These are phyloP conservation scores for Drosophila seguyi DNA, from an alignment of 1,140 invertebrate genomes.

Conservation along the genomic window DNA sequence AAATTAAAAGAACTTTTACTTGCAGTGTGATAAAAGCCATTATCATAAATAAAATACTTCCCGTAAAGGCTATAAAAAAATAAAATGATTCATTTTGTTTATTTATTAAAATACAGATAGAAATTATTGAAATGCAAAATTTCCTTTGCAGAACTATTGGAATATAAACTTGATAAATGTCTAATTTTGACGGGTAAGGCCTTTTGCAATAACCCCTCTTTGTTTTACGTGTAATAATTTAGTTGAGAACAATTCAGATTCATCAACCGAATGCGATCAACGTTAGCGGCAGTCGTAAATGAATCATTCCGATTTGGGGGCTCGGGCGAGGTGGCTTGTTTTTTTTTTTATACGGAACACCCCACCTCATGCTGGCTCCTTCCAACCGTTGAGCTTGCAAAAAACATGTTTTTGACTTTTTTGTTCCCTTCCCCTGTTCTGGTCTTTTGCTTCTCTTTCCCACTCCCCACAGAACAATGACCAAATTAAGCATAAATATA, in stretches of 20 bases:
- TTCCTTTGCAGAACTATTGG: neutral
- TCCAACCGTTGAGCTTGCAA: conserved; percentile 13
- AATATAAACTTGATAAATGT: too few relatives aligned
- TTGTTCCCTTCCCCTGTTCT: neutral
- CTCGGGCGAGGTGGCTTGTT: neutral
- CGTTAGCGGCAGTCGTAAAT: conserved; percentile 26
- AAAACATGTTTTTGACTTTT: conserved; percentile 42
- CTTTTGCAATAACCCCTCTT: neutral
- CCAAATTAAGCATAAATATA: conserved; percentile 47
- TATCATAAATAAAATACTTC: neutral
- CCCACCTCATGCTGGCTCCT: conserved; percentile 13
- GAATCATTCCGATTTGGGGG: conserved; percentile 29
- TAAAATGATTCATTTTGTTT: neutral
- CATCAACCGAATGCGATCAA: conserved; percentile 40
- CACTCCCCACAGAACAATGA: conserved; percentile 26
- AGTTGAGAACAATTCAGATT: conserved; percentile 42
- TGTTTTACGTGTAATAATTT: conserved; percentile 22
- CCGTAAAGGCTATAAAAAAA: neutral
- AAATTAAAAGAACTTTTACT: neutral
- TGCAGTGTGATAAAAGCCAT: neutral
- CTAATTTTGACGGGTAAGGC: neutral
- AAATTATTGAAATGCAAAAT: neutral
- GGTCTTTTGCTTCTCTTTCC: neutral
- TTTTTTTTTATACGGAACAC: conserved; percentile 9
- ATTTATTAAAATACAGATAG: neutral